A percentile compares a stretch with the other conserved stretches of the same genome.
Evolutionary conservation across 2,888 invertebrate genomes (phyloP).

Genomic region (Rotaria macrura): DNA sequence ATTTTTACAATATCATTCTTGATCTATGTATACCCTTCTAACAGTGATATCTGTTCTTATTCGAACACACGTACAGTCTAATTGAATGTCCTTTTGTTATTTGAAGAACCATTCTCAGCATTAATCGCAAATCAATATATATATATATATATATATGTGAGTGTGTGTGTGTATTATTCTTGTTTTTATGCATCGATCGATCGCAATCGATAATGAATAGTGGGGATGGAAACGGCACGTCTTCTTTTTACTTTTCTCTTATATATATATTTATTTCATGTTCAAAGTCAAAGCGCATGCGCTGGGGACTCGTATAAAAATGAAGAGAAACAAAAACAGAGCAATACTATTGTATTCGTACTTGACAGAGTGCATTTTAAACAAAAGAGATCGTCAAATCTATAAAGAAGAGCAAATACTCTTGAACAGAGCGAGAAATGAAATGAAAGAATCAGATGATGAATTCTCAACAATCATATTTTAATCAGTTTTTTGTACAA

Average conservation of each 20-base stretch:
- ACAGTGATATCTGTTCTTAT: not conserved
- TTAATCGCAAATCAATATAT: not conserved
- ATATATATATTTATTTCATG: not conserved
- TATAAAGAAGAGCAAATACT: slow-evolving; percentile 11
- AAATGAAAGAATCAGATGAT: not conserved
- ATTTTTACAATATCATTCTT: not conserved
- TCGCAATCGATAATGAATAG: not conserved
- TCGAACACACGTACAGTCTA: not conserved
- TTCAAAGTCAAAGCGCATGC: slow-evolving; percentile 8
- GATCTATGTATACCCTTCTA: no score
- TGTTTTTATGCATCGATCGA: not conserved
- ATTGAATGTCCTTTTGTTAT: not conserved
- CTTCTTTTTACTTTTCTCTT: not conserved
- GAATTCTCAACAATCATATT: not conserved
- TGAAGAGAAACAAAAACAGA: slow-evolving; percentile 6
- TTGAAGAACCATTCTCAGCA: not conserved
- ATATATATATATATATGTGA: no score
- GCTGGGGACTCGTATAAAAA: not conserved
- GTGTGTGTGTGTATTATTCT: not conserved
- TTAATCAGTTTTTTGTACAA: not conserved
- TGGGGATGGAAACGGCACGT: slow-evolving; percentile 1
- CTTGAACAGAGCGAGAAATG: not conserved
- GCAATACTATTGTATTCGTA: not conserved
- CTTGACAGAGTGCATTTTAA: slow-evolving; percentile 3
- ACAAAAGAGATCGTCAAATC: not conserved